Percentiles rank a stretch among this genome's conserved stretches.
These are phyloP conservation scores for Falco cherrug DNA, from an alignment of 2,797 vertebrate species.

Conservation along the genomic window DNA sequence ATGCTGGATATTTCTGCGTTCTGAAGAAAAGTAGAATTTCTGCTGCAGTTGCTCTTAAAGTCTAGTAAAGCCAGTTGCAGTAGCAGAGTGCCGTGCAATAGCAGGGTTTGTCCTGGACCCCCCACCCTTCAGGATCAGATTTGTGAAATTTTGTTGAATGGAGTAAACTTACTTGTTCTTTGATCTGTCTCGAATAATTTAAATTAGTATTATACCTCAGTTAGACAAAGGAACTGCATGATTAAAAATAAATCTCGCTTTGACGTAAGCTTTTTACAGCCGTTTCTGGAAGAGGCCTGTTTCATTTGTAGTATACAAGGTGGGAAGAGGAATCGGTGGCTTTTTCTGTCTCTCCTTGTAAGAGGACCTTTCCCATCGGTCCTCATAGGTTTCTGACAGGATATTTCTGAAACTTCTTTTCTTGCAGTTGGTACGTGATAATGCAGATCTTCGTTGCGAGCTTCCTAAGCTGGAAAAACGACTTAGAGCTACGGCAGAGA, in stretches of 20 bases:
- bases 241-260: neutral
- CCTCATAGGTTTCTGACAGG: neutral
- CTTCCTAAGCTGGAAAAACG: conserved; percentile 97
- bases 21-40: neutral
- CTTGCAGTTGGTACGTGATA: conserved; percentile 90
- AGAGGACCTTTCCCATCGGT: neutral
- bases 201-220: neutral
- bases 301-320: accelerated
- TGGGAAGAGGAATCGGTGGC: neutral
- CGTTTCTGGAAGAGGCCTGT: neutral
- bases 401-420: neutral
- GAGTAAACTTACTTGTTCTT: neutral
- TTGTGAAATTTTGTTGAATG: neutral
- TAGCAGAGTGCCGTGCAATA: neutral
- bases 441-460: conserved; percentile 97
- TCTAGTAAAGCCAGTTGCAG: neutral
- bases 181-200: neutral
- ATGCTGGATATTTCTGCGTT: accelerated
- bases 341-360: too few species aligned
- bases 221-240: neutral
- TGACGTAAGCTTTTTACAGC: neutral
- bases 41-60: neutral
- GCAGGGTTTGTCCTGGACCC: neutral
- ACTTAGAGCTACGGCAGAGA: conserved; percentile 90
- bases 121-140: neutral